phyloP scores from a whole-genome alignment of 2,797 vertebrate species.

The Adelosebastes latens region DNA sequence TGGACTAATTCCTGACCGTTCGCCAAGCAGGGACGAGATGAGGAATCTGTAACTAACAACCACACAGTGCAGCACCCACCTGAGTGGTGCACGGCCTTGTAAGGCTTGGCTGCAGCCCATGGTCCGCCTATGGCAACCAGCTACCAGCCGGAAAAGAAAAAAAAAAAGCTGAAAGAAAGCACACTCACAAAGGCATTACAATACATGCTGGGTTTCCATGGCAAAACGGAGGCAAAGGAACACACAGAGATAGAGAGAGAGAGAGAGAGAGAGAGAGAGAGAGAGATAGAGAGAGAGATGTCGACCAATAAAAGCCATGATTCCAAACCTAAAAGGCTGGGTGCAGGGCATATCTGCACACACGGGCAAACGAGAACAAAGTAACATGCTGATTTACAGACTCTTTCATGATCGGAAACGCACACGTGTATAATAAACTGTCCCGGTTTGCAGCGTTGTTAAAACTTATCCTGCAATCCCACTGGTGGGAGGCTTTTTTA shows the following conservation, averaged over 20 bases:
- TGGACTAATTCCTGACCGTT: not conserved
- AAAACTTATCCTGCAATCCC: conserved; percentile 47
- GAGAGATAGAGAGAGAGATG: conserved; percentile 4
- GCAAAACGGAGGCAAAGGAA: conserved; percentile 71
- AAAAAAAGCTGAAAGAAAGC: conserved; percentile 53
- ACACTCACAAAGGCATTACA: conserved; percentile 76
- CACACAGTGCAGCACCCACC: conserved; percentile 60
- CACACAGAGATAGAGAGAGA: conserved; percentile 11
- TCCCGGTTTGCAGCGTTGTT: conserved; percentile 32
- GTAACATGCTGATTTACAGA: conserved; percentile 46
- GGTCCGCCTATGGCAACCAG: conserved; percentile 72
- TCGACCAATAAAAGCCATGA: conserved; percentile 65
- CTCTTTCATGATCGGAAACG: conserved; percentile 52
- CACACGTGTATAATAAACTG: conserved; percentile 41
- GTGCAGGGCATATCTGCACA: conserved; percentile 43
- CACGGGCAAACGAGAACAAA: conserved; percentile 36
- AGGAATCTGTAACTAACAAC: conserved; percentile 31
- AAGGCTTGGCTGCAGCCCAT: conserved; percentile 61
- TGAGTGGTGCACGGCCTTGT: conserved; percentile 57
- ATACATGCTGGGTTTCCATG: conserved; percentile 83
- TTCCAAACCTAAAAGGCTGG: conserved; percentile 51
- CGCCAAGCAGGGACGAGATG: not conserved
- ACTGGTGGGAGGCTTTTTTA: conserved; percentile 55
- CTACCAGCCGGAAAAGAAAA: conserved; percentile 53
- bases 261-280: conserved; percentile 12